Base-by-base conservation (phyloP, 2,113 vertebrate species). In the Triplophysa siluroides region DNA sequence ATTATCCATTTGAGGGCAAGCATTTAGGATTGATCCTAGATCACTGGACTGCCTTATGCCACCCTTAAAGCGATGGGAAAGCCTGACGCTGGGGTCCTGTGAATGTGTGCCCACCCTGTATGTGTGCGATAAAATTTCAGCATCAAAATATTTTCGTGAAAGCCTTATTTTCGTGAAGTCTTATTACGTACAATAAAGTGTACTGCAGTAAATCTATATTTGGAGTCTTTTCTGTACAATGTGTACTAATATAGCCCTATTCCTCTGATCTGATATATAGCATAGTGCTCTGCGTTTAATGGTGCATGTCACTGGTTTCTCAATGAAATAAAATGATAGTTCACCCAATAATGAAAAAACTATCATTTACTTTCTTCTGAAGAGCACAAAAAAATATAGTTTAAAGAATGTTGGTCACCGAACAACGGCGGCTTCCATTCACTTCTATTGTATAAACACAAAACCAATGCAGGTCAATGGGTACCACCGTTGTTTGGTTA, bases 1-100 rank as follows among this genome's bases (percentile, higher is more conserved):
- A 38, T 78, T 47, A 77, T 77, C 66, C 73, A 69, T 75, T 80
- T 41, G 64, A 63, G 74, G 60, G 33, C 47, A 62, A 65, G 50
- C 29, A 10, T 18, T 33, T 58, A n/a, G 29, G 62, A 67, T 74
- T 65, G 70, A 54, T 65, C 58, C 3, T 14, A 47, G 60, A 50
- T 76, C 43, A 18, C 3, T 33, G 41, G 43, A 24, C 18, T 64
- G 23, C 10, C 8, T 58, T 2, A 58, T 58, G 54, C n/a, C 74
- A 33, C 60, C 43, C 23, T 52, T 7, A 19, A 60, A 60, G 38
- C 19, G 0, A 29, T 63, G 10, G 23, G 61, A 26, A 63, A 63
- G 11, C 24, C 61, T 21, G 19, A 12, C 29, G 18, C 4, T 8
- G 38, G 23, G n/a, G 43, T 62, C 8, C 72, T 19, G 41, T 26